phyloP scores from a whole-genome alignment of 1,140 invertebrate species.

The Drosophila hydei region DNA sequence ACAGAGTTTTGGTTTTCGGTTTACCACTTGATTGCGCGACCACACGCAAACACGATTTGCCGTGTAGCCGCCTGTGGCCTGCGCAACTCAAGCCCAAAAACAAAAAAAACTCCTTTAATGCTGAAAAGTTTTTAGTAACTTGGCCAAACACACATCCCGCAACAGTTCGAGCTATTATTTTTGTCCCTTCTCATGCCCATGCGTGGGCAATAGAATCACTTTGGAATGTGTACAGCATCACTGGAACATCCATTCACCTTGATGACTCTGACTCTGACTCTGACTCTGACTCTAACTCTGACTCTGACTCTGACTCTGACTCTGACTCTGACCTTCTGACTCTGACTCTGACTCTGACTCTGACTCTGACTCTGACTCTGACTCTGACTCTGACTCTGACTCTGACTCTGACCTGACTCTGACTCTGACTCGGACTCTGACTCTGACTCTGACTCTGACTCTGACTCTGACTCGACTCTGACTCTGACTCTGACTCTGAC shows the following conservation, averaged over 20 bases:
- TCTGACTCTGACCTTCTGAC: no score
- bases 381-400: no score
- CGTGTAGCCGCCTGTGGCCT: constrained; percentile 43
- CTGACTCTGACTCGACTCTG: no score
- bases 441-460: no score
- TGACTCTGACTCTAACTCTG: no score
- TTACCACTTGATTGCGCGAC: constrained; percentile 63
- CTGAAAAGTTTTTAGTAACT: constrained; percentile 37
- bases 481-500: no score
- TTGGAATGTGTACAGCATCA: neutral
- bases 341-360: no score
- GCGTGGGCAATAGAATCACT: neutral
- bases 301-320: no score
- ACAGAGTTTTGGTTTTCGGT: constrained; percentile 59
- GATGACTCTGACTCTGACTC: no score
- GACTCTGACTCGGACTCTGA: no score
- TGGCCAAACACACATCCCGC: constrained; percentile 31
- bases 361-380: no score
- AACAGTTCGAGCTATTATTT: neutral
- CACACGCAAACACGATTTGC: constrained; percentile 67
- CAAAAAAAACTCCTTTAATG: constrained; percentile 5
- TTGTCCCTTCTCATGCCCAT: neutral
- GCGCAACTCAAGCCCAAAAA: constrained; percentile 17
- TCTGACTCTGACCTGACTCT: no score
- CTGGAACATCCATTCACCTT: neutral